phyloP scores from a whole-genome alignment of 2,888 invertebrate species.

The Crossocerus cetratus region DNA sequence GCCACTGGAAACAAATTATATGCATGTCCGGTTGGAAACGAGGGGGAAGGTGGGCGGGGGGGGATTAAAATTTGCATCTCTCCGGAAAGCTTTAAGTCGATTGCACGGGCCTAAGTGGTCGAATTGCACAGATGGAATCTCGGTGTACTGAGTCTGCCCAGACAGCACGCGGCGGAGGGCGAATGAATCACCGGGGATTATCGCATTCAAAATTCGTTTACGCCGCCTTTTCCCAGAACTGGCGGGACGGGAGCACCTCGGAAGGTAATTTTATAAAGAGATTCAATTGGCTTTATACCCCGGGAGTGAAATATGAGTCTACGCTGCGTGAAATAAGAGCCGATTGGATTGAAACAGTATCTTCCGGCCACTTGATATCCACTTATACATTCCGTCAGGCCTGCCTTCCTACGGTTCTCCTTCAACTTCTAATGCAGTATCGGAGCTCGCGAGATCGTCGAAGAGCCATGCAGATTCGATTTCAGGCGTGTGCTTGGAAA shows the following conservation, averaged over 20 bases:
- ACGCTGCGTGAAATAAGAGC: conserved; percentile 69
- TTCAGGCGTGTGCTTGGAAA: neutral
- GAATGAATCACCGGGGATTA: conserved; percentile 67
- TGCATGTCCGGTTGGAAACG: no score
- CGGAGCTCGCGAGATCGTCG: conserved; percentile 9
- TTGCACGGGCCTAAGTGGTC: conserved; percentile 6
- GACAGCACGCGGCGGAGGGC: conserved; percentile 44
- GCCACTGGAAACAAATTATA: no score
- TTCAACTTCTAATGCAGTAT: conserved; percentile 28
- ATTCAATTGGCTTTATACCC: conserved; percentile 71
- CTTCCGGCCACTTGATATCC: conserved; percentile 67
- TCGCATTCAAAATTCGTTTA: conserved; percentile 68
- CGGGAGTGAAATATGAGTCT: conserved; percentile 72
- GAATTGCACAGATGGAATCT: conserved; percentile 15
- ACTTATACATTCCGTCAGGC: conserved; percentile 55
- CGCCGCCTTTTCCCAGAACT: conserved; percentile 46
- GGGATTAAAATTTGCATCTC: conserved; percentile 18
- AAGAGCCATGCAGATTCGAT: conserved; percentile 11
- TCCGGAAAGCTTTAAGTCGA: conserved; percentile 25
- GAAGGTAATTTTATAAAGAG: conserved; percentile 70
- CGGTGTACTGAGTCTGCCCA: conserved; percentile 26
- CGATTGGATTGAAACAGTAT: conserved; percentile 72
- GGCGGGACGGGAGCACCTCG: conserved; percentile 51
- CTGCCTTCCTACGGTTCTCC: conserved; percentile 11
- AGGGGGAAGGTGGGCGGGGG: no score